Evolutionary conservation across 2,888 invertebrate genomes (phyloP), one percentile per base, ranked within the genome.

Genomic region (Melieria omissa): DNA sequence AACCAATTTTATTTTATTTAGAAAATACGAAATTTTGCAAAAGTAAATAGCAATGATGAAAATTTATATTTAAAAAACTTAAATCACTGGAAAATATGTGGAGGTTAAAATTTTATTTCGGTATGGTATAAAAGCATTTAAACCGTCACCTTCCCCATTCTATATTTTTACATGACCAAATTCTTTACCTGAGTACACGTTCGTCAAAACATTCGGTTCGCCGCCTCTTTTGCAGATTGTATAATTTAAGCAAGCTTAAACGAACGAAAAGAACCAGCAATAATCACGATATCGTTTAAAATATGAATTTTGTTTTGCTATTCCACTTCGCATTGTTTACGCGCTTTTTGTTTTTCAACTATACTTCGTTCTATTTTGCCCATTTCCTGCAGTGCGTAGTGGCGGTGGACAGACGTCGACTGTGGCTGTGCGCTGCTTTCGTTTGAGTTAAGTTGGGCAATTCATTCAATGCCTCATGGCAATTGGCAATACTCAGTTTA

Each of bases 181-280:
- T 55, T 29, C 29, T 29, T 29, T 41, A 52, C 4, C 8, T 55
- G 73, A 79, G 83, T 83, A 83, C 83, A 83, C 80, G 82, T 82
- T 83, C 83, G 83, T 83, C 83, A 83, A 83, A 83, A 83, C 83
- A 45, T 66, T n/a, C 8, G 52, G 49, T 29, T 49, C 10, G 49
- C 49, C 29, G 41, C 52, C 14, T 4, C 45, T 16, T 61, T 42
- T 44, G 12, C 45, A 29, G 12, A 45, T 61, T 61, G 8, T 46
- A 4, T 6, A 14, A 46, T 45, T 14, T 62, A 16, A 10, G 46
- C 62, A 10, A 42, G 8, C 54, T 29, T 29, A 7, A 12, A 14
- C 5, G 10, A n/a, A 64, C 64, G 14, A 8, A 64, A 12, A 41
- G 12, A 49, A 29, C 41, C 9, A 42, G 8, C 4, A n/a, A 41